A percentile compares a stretch with the other conserved stretches of the same genome.
Evolutionary conservation across 1,140 invertebrate species (phyloP).

Genomic region (Drosophila pachea): DNA sequence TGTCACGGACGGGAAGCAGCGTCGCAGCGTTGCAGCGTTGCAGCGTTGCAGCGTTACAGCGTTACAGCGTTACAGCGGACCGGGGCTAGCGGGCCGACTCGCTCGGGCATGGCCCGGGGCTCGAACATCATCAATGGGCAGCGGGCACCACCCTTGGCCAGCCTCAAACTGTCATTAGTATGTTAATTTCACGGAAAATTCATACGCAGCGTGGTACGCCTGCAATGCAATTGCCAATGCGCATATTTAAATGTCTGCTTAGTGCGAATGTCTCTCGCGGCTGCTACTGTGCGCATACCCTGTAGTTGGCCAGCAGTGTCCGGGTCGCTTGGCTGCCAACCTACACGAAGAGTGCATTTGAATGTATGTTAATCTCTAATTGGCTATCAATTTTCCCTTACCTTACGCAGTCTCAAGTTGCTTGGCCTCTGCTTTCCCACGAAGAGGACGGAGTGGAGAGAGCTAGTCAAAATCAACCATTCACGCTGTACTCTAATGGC

Average conservation of each 20-base stretch:
- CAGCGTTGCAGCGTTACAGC: too few relatives aligned
- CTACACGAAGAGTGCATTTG: constrained; percentile 18
- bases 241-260: constrained; percentile 49
- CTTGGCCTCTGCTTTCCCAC: too few relatives aligned
- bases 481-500: too few relatives aligned
- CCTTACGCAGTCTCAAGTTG: too few relatives aligned
- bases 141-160: constrained; percentile 32
- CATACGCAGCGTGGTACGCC: constrained; percentile 56
- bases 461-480: too few relatives aligned
- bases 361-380: neutral
- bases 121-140: constrained; percentile 34
- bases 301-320: neutral
- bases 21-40: too few relatives aligned
- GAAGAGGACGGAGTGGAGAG: too few relatives aligned
- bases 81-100: constrained; percentile 1
- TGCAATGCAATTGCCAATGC: constrained; percentile 53
- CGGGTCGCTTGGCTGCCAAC: constrained; percentile 16
- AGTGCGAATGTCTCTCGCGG: constrained; percentile 14
- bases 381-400: too few relatives aligned
- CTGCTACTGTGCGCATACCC: constrained; percentile 20
- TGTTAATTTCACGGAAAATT: constrained; percentile 53
- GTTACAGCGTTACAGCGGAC: too few relatives aligned
- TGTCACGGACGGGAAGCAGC: constrained; percentile 1
- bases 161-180: constrained; percentile 48
- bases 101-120: constrained; percentile 24